These are phyloP conservation scores for Podilymbus podiceps DNA, from an alignment of 2,113 vertebrate genomes.

Conservation along the genomic window DNA sequence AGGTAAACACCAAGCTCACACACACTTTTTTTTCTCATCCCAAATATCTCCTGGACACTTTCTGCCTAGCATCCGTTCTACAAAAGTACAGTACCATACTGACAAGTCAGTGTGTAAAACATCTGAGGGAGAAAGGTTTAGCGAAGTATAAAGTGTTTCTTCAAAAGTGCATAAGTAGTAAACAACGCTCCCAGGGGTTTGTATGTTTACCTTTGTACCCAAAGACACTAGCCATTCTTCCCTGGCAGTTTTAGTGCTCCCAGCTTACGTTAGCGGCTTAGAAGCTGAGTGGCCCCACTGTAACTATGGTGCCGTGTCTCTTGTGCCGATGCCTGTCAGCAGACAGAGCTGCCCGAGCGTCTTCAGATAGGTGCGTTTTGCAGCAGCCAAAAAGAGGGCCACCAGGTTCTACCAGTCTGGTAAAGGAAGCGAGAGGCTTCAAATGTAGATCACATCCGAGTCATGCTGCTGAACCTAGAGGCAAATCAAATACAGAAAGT, in stretches of 20 bases:
- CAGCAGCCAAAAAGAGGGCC: not conserved
- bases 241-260: not conserved
- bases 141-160: not conserved
- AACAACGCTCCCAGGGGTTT: not conserved
- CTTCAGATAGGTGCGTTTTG: not conserved
- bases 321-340: not conserved
- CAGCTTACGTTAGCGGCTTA: not conserved
- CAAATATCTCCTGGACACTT: not conserved
- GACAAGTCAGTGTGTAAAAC: not conserved
- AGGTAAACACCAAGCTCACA: not conserved
- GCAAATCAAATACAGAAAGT: not conserved
- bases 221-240: not conserved
- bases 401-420: not conserved
- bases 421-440: not conserved
- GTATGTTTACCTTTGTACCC: not conserved
- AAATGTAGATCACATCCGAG: slow-evolving; percentile 71
- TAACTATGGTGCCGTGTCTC: not conserved
- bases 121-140: not conserved
- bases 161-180: slow-evolving; percentile 44
- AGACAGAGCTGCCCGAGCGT: not conserved
- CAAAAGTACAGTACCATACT: not conserved
- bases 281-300: not conserved
- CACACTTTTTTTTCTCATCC: not conserved
- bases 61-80: not conserved
- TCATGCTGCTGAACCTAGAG: slow-evolving; percentile 66